Percentiles rank a stretch among this genome's conserved stretches.
Evolutionary conservation across 2,888 invertebrate genomes (phyloP).

Genomic region (Aphidoletes aphidimyza): DNA sequence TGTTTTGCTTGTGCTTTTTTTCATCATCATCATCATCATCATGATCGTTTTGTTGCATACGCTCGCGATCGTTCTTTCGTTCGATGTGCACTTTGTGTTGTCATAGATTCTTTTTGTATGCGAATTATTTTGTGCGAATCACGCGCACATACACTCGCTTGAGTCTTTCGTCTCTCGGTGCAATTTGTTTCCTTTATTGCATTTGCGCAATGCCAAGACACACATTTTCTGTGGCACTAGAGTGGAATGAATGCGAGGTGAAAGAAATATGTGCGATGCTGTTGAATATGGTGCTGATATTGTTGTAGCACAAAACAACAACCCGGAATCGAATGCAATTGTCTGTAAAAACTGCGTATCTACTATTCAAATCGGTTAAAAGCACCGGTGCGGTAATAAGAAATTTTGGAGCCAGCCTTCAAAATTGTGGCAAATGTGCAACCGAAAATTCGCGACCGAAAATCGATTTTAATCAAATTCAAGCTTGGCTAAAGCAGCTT

Average conservation of each 20-base stretch:
- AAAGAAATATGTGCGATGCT: background rate
- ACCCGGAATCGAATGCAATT: slow-evolving; percentile 12
- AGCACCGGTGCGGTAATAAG: background rate
- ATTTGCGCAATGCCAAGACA: background rate
- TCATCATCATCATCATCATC: background rate
- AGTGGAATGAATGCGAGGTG: slow-evolving; percentile 11
- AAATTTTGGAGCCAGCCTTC: too few species aligned
- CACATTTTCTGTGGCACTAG: slow-evolving; percentile 39
- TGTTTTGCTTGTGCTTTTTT: background rate
- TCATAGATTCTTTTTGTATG: slow-evolving; percentile 17
- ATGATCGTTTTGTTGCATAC: background rate
- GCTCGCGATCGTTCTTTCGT: background rate
- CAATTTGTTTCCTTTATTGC: slow-evolving; percentile 24
- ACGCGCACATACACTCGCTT: background rate
- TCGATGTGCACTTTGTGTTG: background rate
- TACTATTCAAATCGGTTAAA: background rate
- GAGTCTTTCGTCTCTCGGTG: background rate
- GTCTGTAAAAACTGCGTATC: background rate
- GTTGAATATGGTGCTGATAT: background rate
- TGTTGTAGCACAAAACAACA: slow-evolving; percentile 5
- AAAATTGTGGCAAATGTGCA: too few species aligned
- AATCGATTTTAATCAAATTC: too few species aligned
- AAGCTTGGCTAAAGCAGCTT: too few species aligned
- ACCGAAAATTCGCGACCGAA: too few species aligned
- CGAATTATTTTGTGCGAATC: too few species aligned